These are phyloP conservation scores for Pristiophorus japonicus DNA, from an alignment of 2,113 vertebrate species.

Conservation along the genomic window DNA sequence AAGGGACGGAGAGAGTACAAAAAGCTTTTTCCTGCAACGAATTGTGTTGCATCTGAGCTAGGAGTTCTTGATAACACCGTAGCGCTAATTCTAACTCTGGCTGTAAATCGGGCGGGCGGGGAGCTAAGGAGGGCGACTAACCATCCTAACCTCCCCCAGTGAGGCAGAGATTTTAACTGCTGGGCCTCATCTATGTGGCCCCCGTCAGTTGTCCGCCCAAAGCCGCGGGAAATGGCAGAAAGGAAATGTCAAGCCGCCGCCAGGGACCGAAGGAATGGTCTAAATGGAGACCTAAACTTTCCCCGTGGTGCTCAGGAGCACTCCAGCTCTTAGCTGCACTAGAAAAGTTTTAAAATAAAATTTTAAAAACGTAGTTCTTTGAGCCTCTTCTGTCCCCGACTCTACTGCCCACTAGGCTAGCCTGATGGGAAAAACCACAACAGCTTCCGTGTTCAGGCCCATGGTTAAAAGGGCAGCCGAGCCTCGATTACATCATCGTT, in stretches of 20 bases:
- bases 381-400: not conserved
- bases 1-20: not conserved
- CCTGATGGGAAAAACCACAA: not conserved
- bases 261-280: not conserved
- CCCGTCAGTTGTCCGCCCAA: too few species aligned
- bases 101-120: not conserved
- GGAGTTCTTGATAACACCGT: not conserved
- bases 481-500: not conserved
- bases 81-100: not conserved
- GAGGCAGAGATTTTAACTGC: not conserved
- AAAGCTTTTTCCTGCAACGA: not conserved
- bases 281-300: not conserved
- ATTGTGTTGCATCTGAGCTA: not conserved
- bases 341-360: not conserved
- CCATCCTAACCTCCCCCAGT: not conserved
- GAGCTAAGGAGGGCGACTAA: not conserved
- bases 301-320: not conserved
- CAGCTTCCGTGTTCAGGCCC: not conserved
- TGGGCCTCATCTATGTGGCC: not conserved
- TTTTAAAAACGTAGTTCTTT: too few species aligned
- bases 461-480: not conserved
- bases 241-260: too few species aligned
- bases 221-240: not conserved
- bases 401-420: not conserved
- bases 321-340: not conserved